phyloP scores from a whole-genome alignment of 1,140 invertebrate genomes.

The Rhagoletis zephyria region DNA sequence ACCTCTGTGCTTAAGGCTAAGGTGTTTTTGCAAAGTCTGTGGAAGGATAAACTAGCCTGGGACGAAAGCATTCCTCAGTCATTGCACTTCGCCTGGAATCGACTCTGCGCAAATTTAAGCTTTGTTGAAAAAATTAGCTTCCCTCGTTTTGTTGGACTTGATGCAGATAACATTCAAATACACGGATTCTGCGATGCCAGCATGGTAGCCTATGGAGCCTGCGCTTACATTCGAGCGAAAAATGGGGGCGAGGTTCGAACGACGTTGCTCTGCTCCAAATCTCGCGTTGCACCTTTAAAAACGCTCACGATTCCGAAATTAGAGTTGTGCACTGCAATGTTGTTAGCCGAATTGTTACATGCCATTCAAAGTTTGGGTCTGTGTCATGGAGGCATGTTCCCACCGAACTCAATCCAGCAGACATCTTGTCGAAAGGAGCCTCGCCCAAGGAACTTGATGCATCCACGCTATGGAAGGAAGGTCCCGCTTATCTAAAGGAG shows the following conservation, averaged over 20 bases:
- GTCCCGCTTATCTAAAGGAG: too few species aligned
- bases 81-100: too few species aligned
- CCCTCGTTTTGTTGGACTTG: too few species aligned
- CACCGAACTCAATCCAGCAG: slow-evolving; percentile 66
- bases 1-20: too few species aligned
- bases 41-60: too few species aligned
- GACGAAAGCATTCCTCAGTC: too few species aligned
- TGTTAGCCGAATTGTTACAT: slow-evolving; percentile 59
- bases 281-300: slow-evolving; percentile 64
- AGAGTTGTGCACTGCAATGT: slow-evolving; percentile 62
- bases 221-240: slow-evolving; percentile 62
- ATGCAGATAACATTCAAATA: too few species aligned
- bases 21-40: too few species aligned
- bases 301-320: slow-evolving; percentile 62
- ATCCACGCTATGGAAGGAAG: too few species aligned
- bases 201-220: slow-evolving; percentile 68
- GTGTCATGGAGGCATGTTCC: slow-evolving; percentile 67
- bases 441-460: slow-evolving; percentile 58
- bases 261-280: slow-evolving; percentile 65
- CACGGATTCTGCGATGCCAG: slow-evolving; percentile 70
- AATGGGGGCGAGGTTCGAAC: slow-evolving; percentile 54
- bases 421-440: slow-evolving; percentile 66
- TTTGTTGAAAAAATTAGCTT: too few species aligned
- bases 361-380: slow-evolving; percentile 50
- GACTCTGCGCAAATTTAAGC: too few species aligned